Evolutionary conservation across 2,888 invertebrate genomes (phyloP).

Genomic region (Limnephilus lunatus): DNA sequence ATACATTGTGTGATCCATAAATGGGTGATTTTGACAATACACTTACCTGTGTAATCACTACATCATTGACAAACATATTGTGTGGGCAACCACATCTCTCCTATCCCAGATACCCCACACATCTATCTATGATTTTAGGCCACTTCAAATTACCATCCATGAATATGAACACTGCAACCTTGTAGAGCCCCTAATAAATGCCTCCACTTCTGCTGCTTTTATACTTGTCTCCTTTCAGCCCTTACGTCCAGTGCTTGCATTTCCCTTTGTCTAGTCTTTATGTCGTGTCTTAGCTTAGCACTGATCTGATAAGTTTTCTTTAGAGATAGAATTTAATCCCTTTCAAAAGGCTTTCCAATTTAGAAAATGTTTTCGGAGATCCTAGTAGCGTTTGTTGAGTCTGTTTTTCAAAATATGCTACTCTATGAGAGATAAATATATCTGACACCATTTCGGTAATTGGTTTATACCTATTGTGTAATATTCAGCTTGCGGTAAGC

Average conservation of each 20-base stretch:
- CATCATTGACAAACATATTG: neutral
- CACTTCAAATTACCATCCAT: neutral
- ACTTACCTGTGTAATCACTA: neutral
- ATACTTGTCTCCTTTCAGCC: no score
- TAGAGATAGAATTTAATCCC: no score
- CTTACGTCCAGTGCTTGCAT: no score
- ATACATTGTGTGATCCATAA: neutral
- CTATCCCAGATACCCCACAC: neutral
- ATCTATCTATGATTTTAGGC: neutral
- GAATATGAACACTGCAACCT: no score
- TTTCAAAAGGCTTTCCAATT: no score
- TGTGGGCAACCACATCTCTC: neutral
- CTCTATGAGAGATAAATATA: neutral
- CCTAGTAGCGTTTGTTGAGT: neutral
- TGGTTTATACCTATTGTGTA: slow-evolving; percentile 13
- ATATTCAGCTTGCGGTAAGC: slow-evolving; percentile 81
- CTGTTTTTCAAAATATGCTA: neutral
- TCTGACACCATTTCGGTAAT: neutral
- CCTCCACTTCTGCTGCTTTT: no score
- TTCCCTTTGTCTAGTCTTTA: no score
- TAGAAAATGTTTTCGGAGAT: no score
- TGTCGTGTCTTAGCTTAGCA: no score
- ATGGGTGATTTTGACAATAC: neutral
- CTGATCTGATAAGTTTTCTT: no score
- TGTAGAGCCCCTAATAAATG: no score